These are phyloP conservation scores for Andrena marginata DNA, from an alignment of 2,888 invertebrate species.

Conservation along the genomic window DNA sequence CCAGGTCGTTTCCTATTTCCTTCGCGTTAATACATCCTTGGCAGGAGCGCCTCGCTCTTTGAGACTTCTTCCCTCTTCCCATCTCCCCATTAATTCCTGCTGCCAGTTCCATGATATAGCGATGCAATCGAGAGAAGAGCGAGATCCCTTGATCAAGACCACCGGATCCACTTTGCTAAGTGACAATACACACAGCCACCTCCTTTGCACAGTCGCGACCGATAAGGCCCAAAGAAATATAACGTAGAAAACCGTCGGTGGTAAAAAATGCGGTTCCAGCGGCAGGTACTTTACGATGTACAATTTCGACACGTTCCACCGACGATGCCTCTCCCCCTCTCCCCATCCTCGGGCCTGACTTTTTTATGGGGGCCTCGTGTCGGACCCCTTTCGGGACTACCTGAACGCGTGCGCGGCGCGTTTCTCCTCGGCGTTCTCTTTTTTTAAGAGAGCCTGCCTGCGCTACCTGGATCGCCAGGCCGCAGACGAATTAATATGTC, in stretches of 20 bases:
- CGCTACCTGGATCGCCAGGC: conserved; percentile 72
- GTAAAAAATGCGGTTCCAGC: conserved; percentile 32
- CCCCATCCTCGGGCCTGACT: conserved; percentile 25
- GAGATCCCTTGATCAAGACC: too few species aligned
- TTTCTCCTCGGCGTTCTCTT: conserved; percentile 57
- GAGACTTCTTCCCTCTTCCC: conserved; percentile 5
- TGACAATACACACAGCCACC: too few species aligned
- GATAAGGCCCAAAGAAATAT: too few species aligned
- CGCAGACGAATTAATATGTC: conserved; percentile 80
- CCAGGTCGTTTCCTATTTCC: conserved; percentile 16
- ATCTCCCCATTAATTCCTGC: background rate
- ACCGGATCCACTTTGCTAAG: too few species aligned
- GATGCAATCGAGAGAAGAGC: background rate
- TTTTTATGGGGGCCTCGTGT: conserved; percentile 68
- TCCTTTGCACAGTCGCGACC: too few species aligned
- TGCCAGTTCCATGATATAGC: background rate
- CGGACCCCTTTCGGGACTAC: conserved; percentile 78
- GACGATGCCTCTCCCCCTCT: conserved; percentile 15
- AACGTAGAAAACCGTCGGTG: background rate
- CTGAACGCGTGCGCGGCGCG: conserved; percentile 82
- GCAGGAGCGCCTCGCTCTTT: conserved; percentile 12
- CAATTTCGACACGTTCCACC: conserved; percentile 58
- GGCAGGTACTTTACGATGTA: conserved; percentile 66
- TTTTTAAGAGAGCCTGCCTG: conserved; percentile 31
- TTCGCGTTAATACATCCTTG: conserved; percentile 17